A percentile compares a stretch with the other conserved stretches of the same genome.
Conservation (phyloP, 2,113 vertebrate species). For the Paramisgurnus dabryanus region DNA sequence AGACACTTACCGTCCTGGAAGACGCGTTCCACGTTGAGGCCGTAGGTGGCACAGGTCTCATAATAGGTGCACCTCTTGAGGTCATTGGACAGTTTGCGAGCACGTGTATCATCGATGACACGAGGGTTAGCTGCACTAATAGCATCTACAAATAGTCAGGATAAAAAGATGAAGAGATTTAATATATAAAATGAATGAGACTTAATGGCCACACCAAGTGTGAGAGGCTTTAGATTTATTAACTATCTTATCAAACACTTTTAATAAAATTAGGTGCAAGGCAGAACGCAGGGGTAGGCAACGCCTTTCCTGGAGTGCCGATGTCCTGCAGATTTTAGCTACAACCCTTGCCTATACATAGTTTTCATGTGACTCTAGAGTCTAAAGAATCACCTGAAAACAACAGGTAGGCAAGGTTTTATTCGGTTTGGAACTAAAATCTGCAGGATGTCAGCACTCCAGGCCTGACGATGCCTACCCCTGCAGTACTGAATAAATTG, state of each 20-base stretch:
- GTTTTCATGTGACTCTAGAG: too few species aligned
- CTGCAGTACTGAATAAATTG: background rate
- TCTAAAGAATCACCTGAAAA: too few species aligned
- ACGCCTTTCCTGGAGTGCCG: too few species aligned
- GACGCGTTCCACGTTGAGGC: conserved; percentile 96
- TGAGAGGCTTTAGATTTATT: background rate
- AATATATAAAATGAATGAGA: background rate
- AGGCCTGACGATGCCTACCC: too few species aligned
- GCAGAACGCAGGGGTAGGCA: too few species aligned
- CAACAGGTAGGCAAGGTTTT: too few species aligned
- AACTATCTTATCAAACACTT: background rate
- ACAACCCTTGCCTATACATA: too few species aligned
- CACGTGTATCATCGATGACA: conserved; percentile 89
- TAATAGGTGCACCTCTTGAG: conserved; percentile 98
- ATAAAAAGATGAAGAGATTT: background rate
- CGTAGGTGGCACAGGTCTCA: conserved; percentile 96
- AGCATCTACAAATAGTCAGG: conserved; percentile 76
- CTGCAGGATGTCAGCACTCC: too few species aligned
- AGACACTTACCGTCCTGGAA: conserved; percentile 90
- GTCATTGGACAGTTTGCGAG: conserved; percentile 91
- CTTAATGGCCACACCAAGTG: background rate
- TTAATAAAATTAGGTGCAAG: background rate
- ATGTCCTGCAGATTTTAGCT: too few species aligned
- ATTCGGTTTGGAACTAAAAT: too few species aligned
- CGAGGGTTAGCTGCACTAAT: conserved; percentile 92